Conservation (phyloP, 2,797 vertebrate species). For the Mastacembelus armatus region DNA sequence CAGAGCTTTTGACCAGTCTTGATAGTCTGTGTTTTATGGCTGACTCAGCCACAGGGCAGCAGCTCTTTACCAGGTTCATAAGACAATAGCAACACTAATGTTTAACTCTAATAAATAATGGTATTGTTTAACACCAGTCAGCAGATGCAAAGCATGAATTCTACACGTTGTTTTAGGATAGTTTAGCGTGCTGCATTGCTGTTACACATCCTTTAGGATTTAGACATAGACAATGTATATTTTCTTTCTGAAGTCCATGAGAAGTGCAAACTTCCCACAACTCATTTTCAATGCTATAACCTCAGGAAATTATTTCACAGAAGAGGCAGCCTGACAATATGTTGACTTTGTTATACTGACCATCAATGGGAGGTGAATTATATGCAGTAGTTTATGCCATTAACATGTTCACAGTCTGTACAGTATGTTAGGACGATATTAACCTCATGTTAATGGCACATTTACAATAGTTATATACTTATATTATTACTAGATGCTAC, state of each 20-base stretch:
- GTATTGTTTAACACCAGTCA: constrained; percentile 13
- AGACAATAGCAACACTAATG: constrained; percentile 33
- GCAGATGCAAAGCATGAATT: background rate
- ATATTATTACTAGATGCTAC: too few relatives aligned
- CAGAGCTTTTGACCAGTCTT: constrained; percentile 22
- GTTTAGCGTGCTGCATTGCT: constrained; percentile 2
- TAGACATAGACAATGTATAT: background rate
- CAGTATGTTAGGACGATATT: too few relatives aligned
- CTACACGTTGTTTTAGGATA: background rate
- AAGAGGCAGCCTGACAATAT: too few relatives aligned
- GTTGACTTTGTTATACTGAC: too few relatives aligned
- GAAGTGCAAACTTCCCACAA: background rate
- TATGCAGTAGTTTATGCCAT: too few relatives aligned
- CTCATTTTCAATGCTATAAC: too few relatives aligned
- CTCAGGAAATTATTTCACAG: too few relatives aligned
- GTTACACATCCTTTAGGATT: background rate
- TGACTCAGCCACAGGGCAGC: constrained; percentile 36
- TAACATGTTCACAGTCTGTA: too few relatives aligned
- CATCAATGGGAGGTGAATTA: too few relatives aligned
- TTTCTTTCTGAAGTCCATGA: background rate
- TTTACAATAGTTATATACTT: too few relatives aligned
- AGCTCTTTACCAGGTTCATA: constrained; percentile 31
- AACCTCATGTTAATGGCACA: too few relatives aligned
- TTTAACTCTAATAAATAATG: constrained; percentile 40
- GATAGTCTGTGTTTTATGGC: constrained; percentile 29